These are phyloP conservation scores for Machaerirhynchus nigripectus DNA, from an alignment of 2,113 vertebrate genomes.

Conservation along the genomic window DNA sequence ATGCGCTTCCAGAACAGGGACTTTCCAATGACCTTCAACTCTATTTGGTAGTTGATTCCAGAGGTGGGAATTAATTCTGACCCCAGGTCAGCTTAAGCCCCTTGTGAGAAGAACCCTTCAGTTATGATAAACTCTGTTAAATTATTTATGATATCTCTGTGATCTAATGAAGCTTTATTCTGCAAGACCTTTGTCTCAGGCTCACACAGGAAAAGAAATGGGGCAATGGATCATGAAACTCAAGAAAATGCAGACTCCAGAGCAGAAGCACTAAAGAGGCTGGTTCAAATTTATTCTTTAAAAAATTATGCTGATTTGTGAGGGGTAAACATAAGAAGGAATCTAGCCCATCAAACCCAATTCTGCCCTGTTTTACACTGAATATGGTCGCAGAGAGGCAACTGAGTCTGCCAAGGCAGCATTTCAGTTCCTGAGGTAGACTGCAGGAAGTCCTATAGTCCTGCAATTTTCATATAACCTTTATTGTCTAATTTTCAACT, in stretches of 20 bases:
- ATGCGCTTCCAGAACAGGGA: not conserved
- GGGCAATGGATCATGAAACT: not conserved
- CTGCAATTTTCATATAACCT: not conserved
- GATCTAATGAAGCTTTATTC: conserved; percentile 51
- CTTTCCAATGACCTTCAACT: conserved; percentile 17
- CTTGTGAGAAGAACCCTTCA: conserved; percentile 29
- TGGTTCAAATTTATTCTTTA: not conserved
- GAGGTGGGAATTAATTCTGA: conserved; percentile 51
- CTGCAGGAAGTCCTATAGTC: not conserved
- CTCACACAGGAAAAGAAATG: not conserved
- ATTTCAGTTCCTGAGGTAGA: not conserved
- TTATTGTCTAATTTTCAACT: conserved; percentile 13
- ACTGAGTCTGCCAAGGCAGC: not conserved
- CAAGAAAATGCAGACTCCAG: not conserved
- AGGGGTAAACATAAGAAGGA: not conserved
- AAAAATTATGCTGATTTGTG: not conserved
- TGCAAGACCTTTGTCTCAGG: conserved; percentile 5
- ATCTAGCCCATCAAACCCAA: not conserved
- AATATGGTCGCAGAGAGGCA: not conserved
- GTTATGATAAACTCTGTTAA: conserved; percentile 47
- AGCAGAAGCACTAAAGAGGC: not conserved
- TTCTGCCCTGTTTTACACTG: not conserved
- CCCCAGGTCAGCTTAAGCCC: conserved; percentile 13
- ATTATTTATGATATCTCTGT: conserved; percentile 56
- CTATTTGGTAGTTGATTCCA: conserved; percentile 23